Evolutionary conservation across 1,140 invertebrate genomes (phyloP).

Genomic region (Eurosta solidaginis): DNA sequence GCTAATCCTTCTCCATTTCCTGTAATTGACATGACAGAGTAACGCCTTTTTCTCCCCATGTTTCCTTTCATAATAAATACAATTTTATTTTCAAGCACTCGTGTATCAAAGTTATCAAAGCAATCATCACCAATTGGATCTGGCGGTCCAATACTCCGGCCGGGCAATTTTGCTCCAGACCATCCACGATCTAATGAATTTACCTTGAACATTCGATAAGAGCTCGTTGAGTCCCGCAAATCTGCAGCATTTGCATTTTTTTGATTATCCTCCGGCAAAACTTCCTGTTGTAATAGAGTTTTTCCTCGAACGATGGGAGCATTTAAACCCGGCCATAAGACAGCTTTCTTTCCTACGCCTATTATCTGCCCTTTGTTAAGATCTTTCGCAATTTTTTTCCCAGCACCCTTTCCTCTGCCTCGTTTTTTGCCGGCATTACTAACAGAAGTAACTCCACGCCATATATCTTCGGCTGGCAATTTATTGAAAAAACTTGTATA

Average conservation of each 20-base stretch:
- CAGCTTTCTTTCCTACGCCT: constrained; percentile 82
- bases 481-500: neutral
- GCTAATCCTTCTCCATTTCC: constrained; percentile 89
- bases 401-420: constrained; percentile 85
- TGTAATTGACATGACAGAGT: constrained; percentile 67
- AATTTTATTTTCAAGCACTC: constrained; percentile 80
- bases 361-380: constrained; percentile 90
- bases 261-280: constrained; percentile 74
- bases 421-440: constrained; percentile 95
- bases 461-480: constrained; percentile 83
- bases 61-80: constrained; percentile 85
- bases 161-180: constrained; percentile 80
- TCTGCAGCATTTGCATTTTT: constrained; percentile 72
- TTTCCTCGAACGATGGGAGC: constrained; percentile 78
- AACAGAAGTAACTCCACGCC: constrained; percentile 93
- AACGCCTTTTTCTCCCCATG: constrained; percentile 70
- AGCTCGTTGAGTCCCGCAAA: constrained; percentile 73
- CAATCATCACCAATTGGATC: constrained; percentile 80
- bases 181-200: constrained; percentile 87
- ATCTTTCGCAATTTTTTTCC: constrained; percentile 76
- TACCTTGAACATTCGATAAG: constrained; percentile 66
- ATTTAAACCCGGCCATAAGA: constrained; percentile 92
- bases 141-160: constrained; percentile 84
- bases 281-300: constrained; percentile 72
- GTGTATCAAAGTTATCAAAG: constrained; percentile 88